These are phyloP conservation scores for Hypocryptadius cinnamomeus DNA, from an alignment of 2,113 vertebrate genomes.

Conservation along the genomic window DNA sequence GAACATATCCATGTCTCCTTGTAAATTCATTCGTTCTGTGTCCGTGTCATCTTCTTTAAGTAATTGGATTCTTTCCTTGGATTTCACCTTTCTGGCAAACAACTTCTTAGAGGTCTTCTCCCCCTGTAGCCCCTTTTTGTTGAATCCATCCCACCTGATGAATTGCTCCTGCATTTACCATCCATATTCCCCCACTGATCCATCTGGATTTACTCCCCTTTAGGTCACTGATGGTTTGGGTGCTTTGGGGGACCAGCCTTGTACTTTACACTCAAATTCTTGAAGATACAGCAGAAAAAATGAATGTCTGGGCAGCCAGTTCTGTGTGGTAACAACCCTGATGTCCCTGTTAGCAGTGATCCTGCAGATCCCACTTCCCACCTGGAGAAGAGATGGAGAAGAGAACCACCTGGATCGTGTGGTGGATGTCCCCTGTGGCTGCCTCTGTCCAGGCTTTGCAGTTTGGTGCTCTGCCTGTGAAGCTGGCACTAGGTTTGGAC, in stretches of 20 bases:
- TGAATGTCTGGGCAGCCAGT: not conserved
- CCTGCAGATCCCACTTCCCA: not conserved
- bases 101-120: not conserved
- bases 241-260: not conserved
- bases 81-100: not conserved
- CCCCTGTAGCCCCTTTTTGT: not conserved
- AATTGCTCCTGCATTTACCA: not conserved
- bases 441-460: not conserved
- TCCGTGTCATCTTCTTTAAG: not conserved
- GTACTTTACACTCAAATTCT: not conserved
- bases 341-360: not conserved
- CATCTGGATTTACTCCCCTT: not conserved
- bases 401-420: not conserved
- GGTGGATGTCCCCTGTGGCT: not conserved
- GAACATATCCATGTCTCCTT: not conserved
- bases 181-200: not conserved
- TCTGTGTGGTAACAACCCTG: not conserved
- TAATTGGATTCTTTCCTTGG: not conserved
- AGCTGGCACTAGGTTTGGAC: not conserved
- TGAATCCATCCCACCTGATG: not conserved
- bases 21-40: not conserved
- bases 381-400: not conserved
- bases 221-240: not conserved
- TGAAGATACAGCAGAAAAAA: not conserved
- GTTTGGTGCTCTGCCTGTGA: not conserved